Base-by-base conservation (phyloP, 2,888 invertebrate genomes). In the Noctua fimbriata region DNA sequence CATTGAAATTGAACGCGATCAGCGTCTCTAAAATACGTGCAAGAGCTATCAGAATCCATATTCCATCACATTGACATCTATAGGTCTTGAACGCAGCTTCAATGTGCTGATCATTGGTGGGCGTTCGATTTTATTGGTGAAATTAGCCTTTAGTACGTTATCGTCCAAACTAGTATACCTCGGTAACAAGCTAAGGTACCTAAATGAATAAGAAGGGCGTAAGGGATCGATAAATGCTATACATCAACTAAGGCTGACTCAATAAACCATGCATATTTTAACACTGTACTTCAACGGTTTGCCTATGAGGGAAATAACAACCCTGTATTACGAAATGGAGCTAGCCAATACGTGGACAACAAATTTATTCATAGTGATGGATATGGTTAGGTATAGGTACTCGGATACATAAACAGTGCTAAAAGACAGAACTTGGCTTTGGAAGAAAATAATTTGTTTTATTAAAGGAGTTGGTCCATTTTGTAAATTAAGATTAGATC, bases 251-350 rank as follows among this genome's bases (percentile, higher is more conserved):
- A 3, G 28, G 14, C 36, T 41, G 49, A 36, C 18, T 49, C 65
- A 73, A n/a, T 44, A 12, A 52, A 69, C 44, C 28, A 70, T 71
- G n/a, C n/a, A 79, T 55, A 65, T 71, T 78, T 71, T 2, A 55
- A 44, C 21, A 78, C 1, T 52, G 0, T 24, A 49, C 21, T 18
- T 21, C 28, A 16, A n/a, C n/a, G n/a, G 32, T 2, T 44, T 18
- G 9, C 32, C 32, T 52, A 18, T 5, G 3, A 16, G 4, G 9
- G 5, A 24, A 32, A 16, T 63, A 69, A 21, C 49, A 49, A 58
- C 10, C 18, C 1, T 49, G 24, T 24, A 14, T 67, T 28, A 52
- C 21, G 41, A 71, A 44, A 18, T 60, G 14, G 24, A n/a, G 28
- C 9, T 16, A 21, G 16, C 4, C 16, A 55, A 58, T 36, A 76